Evolutionary conservation across 2,113 vertebrate species (phyloP), one percentile per base, ranked within the genome.

Genomic region (Podarcis raffonei): DNA sequence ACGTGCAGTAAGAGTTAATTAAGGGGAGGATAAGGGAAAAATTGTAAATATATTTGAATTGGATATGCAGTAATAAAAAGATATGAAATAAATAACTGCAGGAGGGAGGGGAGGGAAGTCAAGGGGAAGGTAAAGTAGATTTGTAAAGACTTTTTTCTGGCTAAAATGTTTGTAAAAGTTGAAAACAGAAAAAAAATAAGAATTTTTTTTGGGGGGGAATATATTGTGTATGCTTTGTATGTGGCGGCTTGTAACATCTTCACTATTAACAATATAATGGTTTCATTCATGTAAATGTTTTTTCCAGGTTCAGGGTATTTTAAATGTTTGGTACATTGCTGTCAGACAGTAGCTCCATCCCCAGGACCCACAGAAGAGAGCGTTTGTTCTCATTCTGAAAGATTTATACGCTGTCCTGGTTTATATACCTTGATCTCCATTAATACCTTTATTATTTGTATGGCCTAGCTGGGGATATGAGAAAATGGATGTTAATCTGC

Each of bases 401-500:
- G 30, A 68, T 86, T 68, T 79, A 30, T 86, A 48, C 68, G 32
- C 35, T 42, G 27, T 66, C 39, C 25, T 68, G 23, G 72, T 39
- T 76, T 72, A 76, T 59, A 86, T 53, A 42, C 39, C 27, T 68
- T 86, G 85, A 79, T 78, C 85, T 79, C 75, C 11, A 79, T 86
- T 35, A 79, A 86, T 65, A 78, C 74, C 37, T 48, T 78, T 86
- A 68, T 86, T 32, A 68, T 79, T n/a, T 68, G 27, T 65, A 42
- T 39, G 37, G 72, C 23, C 84, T 85, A 42, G 74, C 62, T 39
- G 18, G 7, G 18, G 18, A 77, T 30, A n/a, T 48, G 57, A 66
- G 39, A 78, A 86, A 68, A 69, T 37, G 48, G 39, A 53, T 53
- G 37, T 68, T 76, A 86, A 86, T 79, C 75, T 68, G 6, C 48